Evolutionary conservation across 2,797 vertebrate species (phyloP).

Genomic region (Brotula barbata): DNA sequence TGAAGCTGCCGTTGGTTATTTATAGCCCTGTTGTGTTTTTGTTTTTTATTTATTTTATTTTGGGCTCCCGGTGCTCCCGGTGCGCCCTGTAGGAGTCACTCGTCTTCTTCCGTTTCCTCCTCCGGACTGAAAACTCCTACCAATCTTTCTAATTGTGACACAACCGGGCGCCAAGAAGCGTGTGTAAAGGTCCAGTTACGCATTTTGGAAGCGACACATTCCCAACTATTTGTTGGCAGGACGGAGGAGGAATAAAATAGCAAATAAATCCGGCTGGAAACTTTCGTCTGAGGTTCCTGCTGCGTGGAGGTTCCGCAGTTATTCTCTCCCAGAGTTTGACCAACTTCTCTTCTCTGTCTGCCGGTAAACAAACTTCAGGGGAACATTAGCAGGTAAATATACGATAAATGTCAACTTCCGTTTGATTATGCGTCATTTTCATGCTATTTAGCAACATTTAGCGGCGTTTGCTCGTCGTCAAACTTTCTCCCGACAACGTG

Average conservation of each 20-base stretch:
- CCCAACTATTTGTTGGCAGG: background rate
- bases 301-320: slow-evolving; percentile 40
- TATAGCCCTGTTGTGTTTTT: too few relatives aligned
- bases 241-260: slow-evolving; percentile 2
- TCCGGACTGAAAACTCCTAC: slow-evolving; percentile 33
- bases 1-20: too few relatives aligned
- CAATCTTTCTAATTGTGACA: slow-evolving; percentile 19
- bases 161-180: slow-evolving; percentile 16
- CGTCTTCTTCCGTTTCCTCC: slow-evolving; percentile 61
- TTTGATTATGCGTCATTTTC: too few relatives aligned
- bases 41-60: too few relatives aligned
- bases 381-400: slow-evolving; percentile 50
- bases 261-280: background rate
- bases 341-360: background rate
- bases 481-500: too few relatives aligned
- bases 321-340: slow-evolving; percentile 1
- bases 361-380: slow-evolving; percentile 18
- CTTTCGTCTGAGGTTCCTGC: slow-evolving; percentile 20
- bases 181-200: background rate
- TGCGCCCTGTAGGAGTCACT: slow-evolving; percentile 75
- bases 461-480: too few relatives aligned
- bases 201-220: background rate
- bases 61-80: too few relatives aligned
- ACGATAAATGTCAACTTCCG: too few relatives aligned
- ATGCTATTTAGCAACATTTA: too few relatives aligned